phyloP scores from a whole-genome alignment of 2,797 vertebrate genomes.

The Sebastes dallii region DNA sequence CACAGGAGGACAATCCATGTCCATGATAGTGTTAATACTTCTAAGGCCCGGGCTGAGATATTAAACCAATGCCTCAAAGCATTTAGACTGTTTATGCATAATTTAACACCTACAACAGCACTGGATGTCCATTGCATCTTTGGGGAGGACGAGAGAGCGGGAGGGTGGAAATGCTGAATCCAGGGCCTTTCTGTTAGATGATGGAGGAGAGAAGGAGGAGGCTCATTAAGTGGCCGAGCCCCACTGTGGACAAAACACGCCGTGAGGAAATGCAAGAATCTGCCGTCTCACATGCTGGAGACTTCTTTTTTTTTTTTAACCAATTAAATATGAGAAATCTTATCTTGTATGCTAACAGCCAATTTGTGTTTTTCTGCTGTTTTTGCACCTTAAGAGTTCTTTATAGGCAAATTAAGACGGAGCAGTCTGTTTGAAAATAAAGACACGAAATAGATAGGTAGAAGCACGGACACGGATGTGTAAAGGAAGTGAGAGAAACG shows the following conservation, averaged over 20 bases:
- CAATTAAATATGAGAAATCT: conserved; percentile 85
- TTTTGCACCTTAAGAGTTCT: conserved; percentile 73
- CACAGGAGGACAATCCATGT: conserved; percentile 74
- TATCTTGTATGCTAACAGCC: conserved; percentile 71
- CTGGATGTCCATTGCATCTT: conserved; percentile 76
- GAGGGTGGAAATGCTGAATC: conserved; percentile 80
- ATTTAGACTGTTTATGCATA: conserved; percentile 84
- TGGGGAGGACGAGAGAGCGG: conserved; percentile 72
- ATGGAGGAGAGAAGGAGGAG: conserved; percentile 78
- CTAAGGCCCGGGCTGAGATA: conserved; percentile 73
- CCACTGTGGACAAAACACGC: conserved; percentile 74
- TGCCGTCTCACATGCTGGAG: conserved; percentile 56
- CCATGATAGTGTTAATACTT: conserved; percentile 71
- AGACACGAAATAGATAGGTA: conserved; percentile 34
- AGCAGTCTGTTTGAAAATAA: conserved; percentile 46
- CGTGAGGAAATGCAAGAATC: conserved; percentile 67
- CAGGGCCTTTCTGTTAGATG: conserved; percentile 75
- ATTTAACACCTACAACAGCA: conserved; percentile 83
- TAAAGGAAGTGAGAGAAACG: conserved; percentile 9
- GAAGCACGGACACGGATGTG: conserved; percentile 13
- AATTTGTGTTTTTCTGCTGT: conserved; percentile 77
- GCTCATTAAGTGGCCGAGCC: conserved; percentile 81
- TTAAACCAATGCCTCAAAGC: conserved; percentile 85
- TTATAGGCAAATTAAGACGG: conserved; percentile 69
- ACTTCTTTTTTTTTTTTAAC: conserved; percentile 61